These are phyloP conservation scores for Copidosoma aretas DNA, from an alignment of 2,888 invertebrate species.

Conservation along the genomic window DNA sequence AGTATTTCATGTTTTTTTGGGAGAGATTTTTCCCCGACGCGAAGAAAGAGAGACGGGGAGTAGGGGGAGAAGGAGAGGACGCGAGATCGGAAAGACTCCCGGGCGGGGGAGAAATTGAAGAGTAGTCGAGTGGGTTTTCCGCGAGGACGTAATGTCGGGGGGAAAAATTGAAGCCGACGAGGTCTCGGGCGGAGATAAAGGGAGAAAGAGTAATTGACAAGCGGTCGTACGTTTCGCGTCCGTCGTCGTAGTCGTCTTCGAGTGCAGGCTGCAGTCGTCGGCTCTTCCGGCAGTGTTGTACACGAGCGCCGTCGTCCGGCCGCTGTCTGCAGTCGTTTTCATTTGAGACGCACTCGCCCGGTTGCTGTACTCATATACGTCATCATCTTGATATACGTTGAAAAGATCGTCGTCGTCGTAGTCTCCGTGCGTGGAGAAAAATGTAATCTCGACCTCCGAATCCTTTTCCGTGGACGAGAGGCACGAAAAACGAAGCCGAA, in stretches of 20 bases:
- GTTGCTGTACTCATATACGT: neutral
- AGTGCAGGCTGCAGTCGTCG: conserved; percentile 12
- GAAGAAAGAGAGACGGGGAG: conserved; percentile 4
- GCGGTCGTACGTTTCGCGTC: conserved; percentile 15
- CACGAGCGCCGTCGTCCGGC: too few species aligned
- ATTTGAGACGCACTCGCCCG: neutral
- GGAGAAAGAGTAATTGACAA: conserved; percentile 29
- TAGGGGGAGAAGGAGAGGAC: neutral
- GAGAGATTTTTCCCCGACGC: too few species aligned
- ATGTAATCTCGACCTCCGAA: conserved; percentile 4
- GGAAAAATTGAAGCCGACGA: conserved; percentile 4
- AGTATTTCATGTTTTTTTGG: neutral
- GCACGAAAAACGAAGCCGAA: neutral
- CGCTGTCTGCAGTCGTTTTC: conserved; percentile 10
- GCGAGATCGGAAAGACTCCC: neutral
- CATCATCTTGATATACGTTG: conserved; percentile 8
- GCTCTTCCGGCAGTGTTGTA: conserved; percentile 20
- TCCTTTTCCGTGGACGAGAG: neutral
- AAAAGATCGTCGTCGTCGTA: conserved; percentile 7
- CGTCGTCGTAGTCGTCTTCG: conserved; percentile 6
- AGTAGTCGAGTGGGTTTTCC: conserved; percentile 30
- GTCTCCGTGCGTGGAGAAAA: neutral
- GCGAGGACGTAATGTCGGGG: conserved; percentile 2
- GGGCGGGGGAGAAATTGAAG: conserved; percentile 27
- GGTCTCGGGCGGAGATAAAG: neutral